Base-by-base conservation (phyloP, 2,888 invertebrate species). In the Ashinkailepas kermadecensis region DNA sequence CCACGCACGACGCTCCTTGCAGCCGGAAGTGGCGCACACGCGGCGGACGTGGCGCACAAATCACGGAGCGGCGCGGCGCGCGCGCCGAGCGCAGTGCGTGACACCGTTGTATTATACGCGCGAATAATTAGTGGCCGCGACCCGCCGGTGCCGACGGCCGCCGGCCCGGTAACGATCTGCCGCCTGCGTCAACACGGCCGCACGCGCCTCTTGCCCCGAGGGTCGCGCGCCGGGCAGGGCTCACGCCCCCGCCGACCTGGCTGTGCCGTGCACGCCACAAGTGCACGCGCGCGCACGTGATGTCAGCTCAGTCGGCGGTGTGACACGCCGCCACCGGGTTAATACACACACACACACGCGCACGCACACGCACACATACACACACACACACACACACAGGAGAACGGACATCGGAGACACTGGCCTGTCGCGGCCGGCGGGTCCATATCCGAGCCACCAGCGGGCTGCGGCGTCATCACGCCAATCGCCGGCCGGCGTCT, bases 71-170 rank as follows among this genome's bases (percentile, higher is more conserved):
- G n/a, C 67, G 25, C 23, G 12, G 23, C 9, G 23, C 23, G 12
- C 70, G 70, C 39, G 23, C 65, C 25, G 25, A 39, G 39, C 39
- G 39, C 39, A 39, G 39, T 39, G 70, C 70, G 70, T 70, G 70
- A 70, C 70, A 10, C 13, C 15, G 7, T 39, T 39, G 70, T 70
- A 70, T 70, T 39, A 39, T 39, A 39, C 7, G 0, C 10, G 6
- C 39, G 70, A 70, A 39, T 15, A 70, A 70, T 70, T 70, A 70
- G 70, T 70, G 70, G 70, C 25, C 15, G 23, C 12, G 70, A 70
- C 12, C 70, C 62, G 13, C 62, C 15, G 4, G 39, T 4, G 70
- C 70, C 25, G 70, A 4, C 25, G 70, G 25, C 70, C 10, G n/a
- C 8, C 70, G 70, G 65, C 65, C 2, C 8, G 15, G 70, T 39